phyloP scores from a whole-genome alignment of 2,797 vertebrate genomes.

The Squalus acanthias region DNA sequence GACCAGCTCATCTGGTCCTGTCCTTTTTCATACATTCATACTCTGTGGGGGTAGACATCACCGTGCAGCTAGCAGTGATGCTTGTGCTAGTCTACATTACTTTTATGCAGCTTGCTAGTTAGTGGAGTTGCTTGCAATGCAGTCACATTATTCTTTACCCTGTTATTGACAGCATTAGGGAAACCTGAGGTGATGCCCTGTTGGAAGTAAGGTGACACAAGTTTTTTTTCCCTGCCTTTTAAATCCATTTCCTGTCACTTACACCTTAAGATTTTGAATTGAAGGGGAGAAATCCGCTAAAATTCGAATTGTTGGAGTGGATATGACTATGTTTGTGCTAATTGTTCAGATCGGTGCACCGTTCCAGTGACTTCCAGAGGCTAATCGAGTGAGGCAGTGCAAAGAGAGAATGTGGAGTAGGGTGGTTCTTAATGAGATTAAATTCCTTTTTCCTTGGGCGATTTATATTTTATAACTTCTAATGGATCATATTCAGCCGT shows the following conservation, averaged over 20 bases:
- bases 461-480: constrained; percentile 26
- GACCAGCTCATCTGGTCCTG: not conserved
- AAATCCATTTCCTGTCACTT: not conserved
- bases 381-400: not conserved
- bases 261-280: not conserved
- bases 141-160: not conserved
- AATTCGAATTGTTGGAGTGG: not conserved
- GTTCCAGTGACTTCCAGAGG: not conserved
- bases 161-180: not conserved
- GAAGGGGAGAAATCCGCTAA: not conserved
- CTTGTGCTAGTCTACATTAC: not conserved
- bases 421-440: not conserved
- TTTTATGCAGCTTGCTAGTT: not conserved
- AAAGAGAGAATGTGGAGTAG: not conserved
- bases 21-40: not conserved
- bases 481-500: not conserved
- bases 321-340: not conserved
- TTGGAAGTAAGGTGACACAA: not conserved
- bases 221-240: not conserved
- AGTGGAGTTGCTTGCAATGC: not conserved
- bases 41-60: not conserved
- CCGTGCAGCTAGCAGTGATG: not conserved
- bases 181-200: not conserved
- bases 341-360: not conserved
- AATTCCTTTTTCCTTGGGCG: not conserved